phyloP scores from a whole-genome alignment of 2,113 vertebrate genomes.

The Tiliqua scincoides region DNA sequence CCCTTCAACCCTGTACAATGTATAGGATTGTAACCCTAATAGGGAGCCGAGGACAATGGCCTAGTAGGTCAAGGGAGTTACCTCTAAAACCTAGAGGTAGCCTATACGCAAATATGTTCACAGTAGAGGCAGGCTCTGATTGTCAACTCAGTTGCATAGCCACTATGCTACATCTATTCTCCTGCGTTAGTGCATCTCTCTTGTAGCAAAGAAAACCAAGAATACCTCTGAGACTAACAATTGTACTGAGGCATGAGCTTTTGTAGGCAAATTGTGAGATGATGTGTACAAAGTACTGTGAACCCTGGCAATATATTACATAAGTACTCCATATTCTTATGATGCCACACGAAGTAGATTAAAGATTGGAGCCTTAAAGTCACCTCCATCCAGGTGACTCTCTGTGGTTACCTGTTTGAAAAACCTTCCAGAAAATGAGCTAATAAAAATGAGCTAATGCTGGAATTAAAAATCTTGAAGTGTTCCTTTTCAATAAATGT shows the following conservation, averaged over 20 bases:
- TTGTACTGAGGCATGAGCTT: background rate
- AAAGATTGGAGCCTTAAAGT: background rate
- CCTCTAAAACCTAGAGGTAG: no score
- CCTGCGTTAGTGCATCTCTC: background rate
- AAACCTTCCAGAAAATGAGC: background rate
- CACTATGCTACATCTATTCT: no score
- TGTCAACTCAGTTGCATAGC: no score
- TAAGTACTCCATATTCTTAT: background rate
- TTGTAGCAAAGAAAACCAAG: background rate
- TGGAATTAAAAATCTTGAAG: constrained; percentile 25
- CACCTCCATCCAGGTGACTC: background rate
- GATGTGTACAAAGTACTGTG: background rate
- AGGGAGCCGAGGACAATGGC: no score
- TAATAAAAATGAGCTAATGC: constrained; percentile 19
- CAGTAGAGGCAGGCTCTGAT: no score
- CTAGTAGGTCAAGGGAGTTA: no score
- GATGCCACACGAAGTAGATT: background rate
- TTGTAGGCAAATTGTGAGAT: background rate
- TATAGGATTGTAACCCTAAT: no score
- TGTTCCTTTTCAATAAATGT: constrained; percentile 18
- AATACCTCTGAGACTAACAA: background rate
- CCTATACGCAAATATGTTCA: no score
- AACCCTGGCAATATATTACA: background rate
- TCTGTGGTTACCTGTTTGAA: constrained; percentile 19
- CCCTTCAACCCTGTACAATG: no score